Percentiles rank a stretch among this genome's conserved stretches.
Conservation (phyloP, 2,888 invertebrate genomes). For the Eupithecia tripunctaria region DNA sequence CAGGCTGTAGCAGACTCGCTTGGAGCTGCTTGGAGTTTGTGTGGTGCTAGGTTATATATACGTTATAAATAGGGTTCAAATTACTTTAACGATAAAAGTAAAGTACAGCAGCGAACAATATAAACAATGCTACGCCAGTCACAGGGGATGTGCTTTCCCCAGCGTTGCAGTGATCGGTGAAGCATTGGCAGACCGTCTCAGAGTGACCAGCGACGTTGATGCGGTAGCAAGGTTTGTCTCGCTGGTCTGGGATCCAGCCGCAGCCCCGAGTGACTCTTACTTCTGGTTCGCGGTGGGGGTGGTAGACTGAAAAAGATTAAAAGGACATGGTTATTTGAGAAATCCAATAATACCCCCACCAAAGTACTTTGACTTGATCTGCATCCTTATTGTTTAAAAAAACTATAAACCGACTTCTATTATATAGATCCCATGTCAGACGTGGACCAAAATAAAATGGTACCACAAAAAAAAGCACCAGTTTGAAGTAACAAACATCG, state of each 20-base stretch:
- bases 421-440: too few relatives aligned
- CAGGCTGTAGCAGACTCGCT: background rate
- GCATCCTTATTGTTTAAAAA: too few relatives aligned
- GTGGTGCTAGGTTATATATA: background rate
- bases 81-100: conserved; percentile 50
- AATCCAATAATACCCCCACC: too few relatives aligned
- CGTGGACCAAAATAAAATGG: too few relatives aligned
- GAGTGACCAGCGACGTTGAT: conserved; percentile 86
- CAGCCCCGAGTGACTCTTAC: conserved; percentile 86
- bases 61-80: background rate
- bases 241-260: conserved; percentile 82
- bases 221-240: conserved; percentile 77
- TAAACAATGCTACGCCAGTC: conserved; percentile 50
- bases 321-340: background rate
- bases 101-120: conserved; percentile 53
- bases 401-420: too few relatives aligned
- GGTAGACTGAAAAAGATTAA: conserved; percentile 63
- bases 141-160: conserved; percentile 53
- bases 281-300: conserved; percentile 64
- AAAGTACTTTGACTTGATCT: too few relatives aligned
- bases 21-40: conserved; percentile 36
- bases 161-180: conserved; percentile 85
- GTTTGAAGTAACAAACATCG: too few relatives aligned
- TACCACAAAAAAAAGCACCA: too few relatives aligned
- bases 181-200: conserved; percentile 86